Base-by-base conservation (phyloP, 2,797 vertebrate genomes). In the Emys orbicularis region DNA sequence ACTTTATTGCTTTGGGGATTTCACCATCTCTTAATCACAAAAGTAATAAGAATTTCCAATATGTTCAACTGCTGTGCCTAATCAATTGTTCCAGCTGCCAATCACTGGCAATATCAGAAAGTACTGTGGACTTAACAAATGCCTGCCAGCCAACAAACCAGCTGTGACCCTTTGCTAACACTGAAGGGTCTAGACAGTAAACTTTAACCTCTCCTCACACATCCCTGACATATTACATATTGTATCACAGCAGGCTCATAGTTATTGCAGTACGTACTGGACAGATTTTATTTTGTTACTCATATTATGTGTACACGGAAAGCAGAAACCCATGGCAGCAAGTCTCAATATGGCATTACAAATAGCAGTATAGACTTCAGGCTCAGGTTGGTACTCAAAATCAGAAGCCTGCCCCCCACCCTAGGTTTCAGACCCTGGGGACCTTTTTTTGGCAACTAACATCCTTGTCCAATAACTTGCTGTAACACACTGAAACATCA, bases 51-150 rank as follows among this genome's bases (percentile, higher is more conserved):
- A 95, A 89, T 97, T 96, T 96, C 94, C 91, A 96, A 56, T 95
- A 83, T 90, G 87, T 96, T 94, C 87, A 92, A 94, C 86, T 84
- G 86, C 96, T 86, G n/a, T 95, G 92, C 83, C 94, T 95, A 97
- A 97, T 97, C 97, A 96, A 92, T 97, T 97, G 91, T 95, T 97
- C 87, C 89, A 94, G 93, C 89, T 97, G 96, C 88, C 97, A 95
- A 52, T 97, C 96, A 97, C 72, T 93, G 84, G 41, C 82, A 83
- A 49, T 59, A 80, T 93, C 89, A 91, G 84, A 92, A 96, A 93
- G 81, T 72, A 93, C 54, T 25, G 54, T 25, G 21, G 83, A 89
- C 79, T 94, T 95, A 79, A 96, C 96, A 96, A 95, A 93, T 74
- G 59, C 94, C 84, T 92, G 83, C 56, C 52, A 96, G 93, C 86